phyloP scores from a whole-genome alignment of 2,797 vertebrate species.

The Orestias chungarensis region DNA sequence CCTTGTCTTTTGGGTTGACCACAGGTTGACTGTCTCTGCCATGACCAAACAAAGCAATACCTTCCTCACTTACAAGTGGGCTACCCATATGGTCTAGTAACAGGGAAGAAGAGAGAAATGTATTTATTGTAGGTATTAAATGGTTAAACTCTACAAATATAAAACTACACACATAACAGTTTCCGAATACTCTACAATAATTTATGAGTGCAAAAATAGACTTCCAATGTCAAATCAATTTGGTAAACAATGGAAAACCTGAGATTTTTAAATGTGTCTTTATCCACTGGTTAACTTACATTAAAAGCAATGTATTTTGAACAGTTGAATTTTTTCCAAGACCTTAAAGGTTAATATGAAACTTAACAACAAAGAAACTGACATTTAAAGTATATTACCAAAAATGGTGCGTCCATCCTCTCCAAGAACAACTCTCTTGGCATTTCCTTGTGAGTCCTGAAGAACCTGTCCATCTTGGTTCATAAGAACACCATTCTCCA shows the following conservation, averaged over 20 bases:
- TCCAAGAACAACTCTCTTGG: constrained; percentile 92
- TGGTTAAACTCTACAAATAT: neutral
- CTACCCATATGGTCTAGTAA: constrained; percentile 90
- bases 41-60: constrained; percentile 92
- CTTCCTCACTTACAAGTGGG: constrained; percentile 91
- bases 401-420: constrained; percentile 95
- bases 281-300: neutral
- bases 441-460: constrained; percentile 92
- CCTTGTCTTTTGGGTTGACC: constrained; percentile 91
- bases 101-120: constrained; percentile 3
- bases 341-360: constrained; percentile 5
- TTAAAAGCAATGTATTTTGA: neutral
- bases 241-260: neutral
- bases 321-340: neutral
- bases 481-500: constrained; percentile 90
- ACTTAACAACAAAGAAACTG: constrained; percentile 9
- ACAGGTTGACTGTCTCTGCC: constrained; percentile 90
- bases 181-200: neutral
- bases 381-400: constrained; percentile 77
- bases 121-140: neutral
- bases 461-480: constrained; percentile 92
- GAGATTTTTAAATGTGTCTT: too few relatives aligned
- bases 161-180: neutral
- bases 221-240: neutral
- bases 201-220: neutral